These are phyloP conservation scores for Eupithecia exiguata DNA, from an alignment of 2,888 invertebrate species.

Conservation along the genomic window DNA sequence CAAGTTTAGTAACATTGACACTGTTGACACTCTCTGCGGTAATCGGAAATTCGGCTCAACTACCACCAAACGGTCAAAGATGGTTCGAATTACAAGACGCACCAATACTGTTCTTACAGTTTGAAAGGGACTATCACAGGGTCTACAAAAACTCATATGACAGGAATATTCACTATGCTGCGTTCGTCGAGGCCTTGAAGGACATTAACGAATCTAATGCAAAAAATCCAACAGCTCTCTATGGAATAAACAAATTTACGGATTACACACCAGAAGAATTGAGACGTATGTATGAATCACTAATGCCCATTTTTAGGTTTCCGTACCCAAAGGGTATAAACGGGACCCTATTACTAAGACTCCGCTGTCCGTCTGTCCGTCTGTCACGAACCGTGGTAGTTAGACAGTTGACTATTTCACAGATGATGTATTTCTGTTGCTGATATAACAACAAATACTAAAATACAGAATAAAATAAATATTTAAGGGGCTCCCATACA, in stretches of 20 bases:
- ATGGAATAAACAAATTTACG: constrained; percentile 56
- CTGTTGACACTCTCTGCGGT: neutral
- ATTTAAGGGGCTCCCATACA: too few species aligned
- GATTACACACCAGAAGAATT: constrained; percentile 56
- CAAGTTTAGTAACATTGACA: neutral
- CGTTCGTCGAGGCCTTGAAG: constrained; percentile 51
- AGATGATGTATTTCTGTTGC: too few species aligned
- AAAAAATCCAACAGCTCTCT: constrained; percentile 41
- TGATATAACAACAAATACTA: too few species aligned
- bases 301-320: neutral
- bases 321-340: too few species aligned
- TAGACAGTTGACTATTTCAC: too few species aligned
- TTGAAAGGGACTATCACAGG: constrained; percentile 51
- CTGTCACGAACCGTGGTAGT: too few species aligned
- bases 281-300: constrained; percentile 7
- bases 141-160: constrained; percentile 57
- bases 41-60: neutral
- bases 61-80: neutral
- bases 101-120: constrained; percentile 50
- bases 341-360: too few species aligned
- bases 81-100: constrained; percentile 52
- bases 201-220: constrained; percentile 52
- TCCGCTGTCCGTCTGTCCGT: too few species aligned
- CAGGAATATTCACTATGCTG: constrained; percentile 49
- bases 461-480: too few species aligned